Evolutionary conservation across 1,140 invertebrate species (phyloP).

Genomic region (Cryptotermes secundus): DNA sequence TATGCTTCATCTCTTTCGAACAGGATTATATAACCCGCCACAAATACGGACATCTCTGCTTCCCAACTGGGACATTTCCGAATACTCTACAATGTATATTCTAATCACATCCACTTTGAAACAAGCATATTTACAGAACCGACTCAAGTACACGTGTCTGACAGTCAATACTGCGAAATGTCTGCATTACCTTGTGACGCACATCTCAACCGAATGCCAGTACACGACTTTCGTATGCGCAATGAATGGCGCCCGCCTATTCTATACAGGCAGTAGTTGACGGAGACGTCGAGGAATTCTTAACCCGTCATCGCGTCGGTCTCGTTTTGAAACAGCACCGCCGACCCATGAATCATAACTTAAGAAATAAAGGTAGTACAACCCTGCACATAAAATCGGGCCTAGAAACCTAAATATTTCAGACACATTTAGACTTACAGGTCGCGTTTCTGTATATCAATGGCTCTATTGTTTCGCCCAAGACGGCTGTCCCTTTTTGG

Average conservation of each 20-base stretch:
- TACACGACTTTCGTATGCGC: neutral
- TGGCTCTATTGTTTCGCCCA: neutral
- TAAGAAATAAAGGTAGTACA: neutral
- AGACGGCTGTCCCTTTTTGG: neutral
- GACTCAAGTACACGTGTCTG: neutral
- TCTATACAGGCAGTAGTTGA: neutral
- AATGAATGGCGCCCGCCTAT: neutral
- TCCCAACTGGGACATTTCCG: too few relatives aligned
- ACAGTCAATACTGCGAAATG: neutral
- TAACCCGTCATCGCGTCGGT: neutral
- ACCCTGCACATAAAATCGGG: neutral
- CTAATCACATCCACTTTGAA: too few relatives aligned
- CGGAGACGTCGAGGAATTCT: neutral
- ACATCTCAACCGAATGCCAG: neutral
- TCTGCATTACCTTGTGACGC: neutral
- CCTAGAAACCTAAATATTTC: neutral
- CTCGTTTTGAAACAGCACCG: neutral
- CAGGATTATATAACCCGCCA: too few relatives aligned
- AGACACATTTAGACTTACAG: neutral
- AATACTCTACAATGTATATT: too few relatives aligned
- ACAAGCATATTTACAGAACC: too few relatives aligned
- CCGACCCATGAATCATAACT: neutral
- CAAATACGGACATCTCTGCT: too few relatives aligned
- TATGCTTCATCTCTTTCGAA: too few relatives aligned
- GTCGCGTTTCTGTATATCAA: neutral